Base-by-base conservation (phyloP, 2,113 vertebrate genomes). In the Hyperoodon ampullatus region DNA sequence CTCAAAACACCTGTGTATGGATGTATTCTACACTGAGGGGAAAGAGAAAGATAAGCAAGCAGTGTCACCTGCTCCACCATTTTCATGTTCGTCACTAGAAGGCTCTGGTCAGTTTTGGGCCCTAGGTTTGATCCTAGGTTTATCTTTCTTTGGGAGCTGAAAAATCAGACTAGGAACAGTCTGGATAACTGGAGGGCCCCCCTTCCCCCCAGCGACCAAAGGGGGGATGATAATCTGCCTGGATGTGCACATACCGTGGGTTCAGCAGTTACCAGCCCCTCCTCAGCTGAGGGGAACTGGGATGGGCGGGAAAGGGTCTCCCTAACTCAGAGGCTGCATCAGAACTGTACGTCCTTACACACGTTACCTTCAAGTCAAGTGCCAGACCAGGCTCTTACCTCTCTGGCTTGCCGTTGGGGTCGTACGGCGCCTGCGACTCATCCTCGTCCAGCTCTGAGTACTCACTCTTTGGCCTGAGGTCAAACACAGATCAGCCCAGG, bases 381-480 rank as follows among this genome's bases (percentile, higher is more conserved):
- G 5, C 28, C 3, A 6, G n/a, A 5, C 28, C 8, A 33, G 70
- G 35, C 55, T 8, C 98, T 97, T 75, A 99, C 99, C 99, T 99
- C 96, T 99, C 99, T 24, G 99, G 99, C 96, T 99, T 99, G 93
- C 99, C 99, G 0, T 99, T 99, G 77, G 99, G 99, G 97, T 99
- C 99, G 0, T 99, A 99, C 0, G 99, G 99, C 72, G 99, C 99
- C 97, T 99, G 99, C 1, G 99, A 99, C 92, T 99, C 99, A 5
- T 99, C 99, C 15, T 99, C 99, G 0, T 99, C 99, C 0, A 99
- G 99, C 98, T 99, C 99, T 0, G 99, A 99, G 97, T 99, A 99
- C 93, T 99, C 99, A 1, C 99, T 99, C 98, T 99, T 99, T 1
- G 99, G 99, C 99, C 99, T 99, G 95, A 35, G 50, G 97, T 94